Evolutionary conservation across 2,113 vertebrate species (phyloP).

Genomic region (Romanogobio albipinnatus): DNA sequence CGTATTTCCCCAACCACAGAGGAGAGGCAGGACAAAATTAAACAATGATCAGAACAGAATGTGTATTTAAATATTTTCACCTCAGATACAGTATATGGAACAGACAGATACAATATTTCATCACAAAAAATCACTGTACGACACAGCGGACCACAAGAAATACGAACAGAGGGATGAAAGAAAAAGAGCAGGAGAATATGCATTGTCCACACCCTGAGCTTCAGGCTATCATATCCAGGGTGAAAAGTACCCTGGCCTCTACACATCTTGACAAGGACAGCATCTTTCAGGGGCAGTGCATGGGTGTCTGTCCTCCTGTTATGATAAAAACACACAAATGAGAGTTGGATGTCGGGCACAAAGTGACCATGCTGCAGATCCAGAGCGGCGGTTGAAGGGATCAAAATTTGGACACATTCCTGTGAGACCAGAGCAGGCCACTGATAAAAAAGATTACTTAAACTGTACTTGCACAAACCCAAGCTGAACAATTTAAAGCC

Average conservation of each 20-base stretch:
- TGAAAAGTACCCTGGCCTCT: constrained; percentile 46
- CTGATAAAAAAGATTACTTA: constrained; percentile 46
- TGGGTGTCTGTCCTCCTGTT: constrained; percentile 65
- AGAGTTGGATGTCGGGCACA: constrained; percentile 51
- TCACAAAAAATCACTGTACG: constrained; percentile 84
- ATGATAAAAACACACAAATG: constrained; percentile 58
- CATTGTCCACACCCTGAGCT: constrained; percentile 65
- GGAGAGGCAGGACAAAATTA: constrained; percentile 70
- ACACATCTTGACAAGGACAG: constrained; percentile 54
- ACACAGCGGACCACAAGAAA: constrained; percentile 83
- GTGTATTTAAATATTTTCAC: constrained; percentile 88
- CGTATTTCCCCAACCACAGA: constrained; percentile 60
- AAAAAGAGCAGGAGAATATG: constrained; percentile 65
- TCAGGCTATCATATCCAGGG: constrained; percentile 54
- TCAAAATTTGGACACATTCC: constrained; percentile 43
- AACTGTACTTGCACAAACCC: constrained; percentile 46
- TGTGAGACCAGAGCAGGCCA: constrained; percentile 31
- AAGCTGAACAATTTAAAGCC: constrained; percentile 52
- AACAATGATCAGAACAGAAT: constrained; percentile 84
- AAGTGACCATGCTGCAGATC: constrained; percentile 59
- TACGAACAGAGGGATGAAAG: constrained; percentile 74
- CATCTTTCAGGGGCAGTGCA: constrained; percentile 57
- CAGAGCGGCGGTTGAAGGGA: constrained; percentile 45
- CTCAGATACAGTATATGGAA: constrained; percentile 85
- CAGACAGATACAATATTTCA: constrained; percentile 82